Evolutionary conservation across 2,888 invertebrate species (phyloP), one percentile per base, ranked within the genome.

Genomic region (Luperina nickerlii): DNA sequence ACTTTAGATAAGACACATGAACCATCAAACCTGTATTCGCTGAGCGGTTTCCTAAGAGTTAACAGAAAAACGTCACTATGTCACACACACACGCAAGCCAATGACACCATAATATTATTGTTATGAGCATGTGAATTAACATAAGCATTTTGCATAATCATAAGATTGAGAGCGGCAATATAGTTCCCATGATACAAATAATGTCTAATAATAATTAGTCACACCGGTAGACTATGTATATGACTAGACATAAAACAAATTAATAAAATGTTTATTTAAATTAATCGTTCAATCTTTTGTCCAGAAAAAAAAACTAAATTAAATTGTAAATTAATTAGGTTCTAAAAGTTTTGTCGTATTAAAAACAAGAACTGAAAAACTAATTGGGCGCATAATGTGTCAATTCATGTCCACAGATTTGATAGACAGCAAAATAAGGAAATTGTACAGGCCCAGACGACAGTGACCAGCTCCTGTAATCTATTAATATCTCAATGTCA

Each of bases 61-160:
- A 57, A 11, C 9, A 66, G 60, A 82, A 84, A 79, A 84, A 84
- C 79, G 65, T 84, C 42, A 84, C 69, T 79, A 42, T 70, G 54
- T 76, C 82, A 38, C 6, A 75, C 70, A 32, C 8, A 70, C 18
- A 65, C 51, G 62, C 32, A 57, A 74, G 45, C 15, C 63, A 60
- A n/a, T 32, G 38, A 72, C 54, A 60, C 57, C 13, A 68, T 38
- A 27, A 38, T 60, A 71, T 72, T 38, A 51, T 48, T 84, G 24
- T 32, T 69, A 75, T 69, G 69, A 75, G 18, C 70, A 63, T 69
- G 70, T 72, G 65, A 38, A 51, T 69, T 67, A n/a, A n/a, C n/a
- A n/a, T n/a, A n/a, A n/a, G n/a, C n/a, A n/a, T n/a, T n/a, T n/a
- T n/a, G n/a, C n/a, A n/a, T n/a, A n/a, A n/a, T n/a, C n/a, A n/a